phyloP scores from a whole-genome alignment of 2,888 invertebrate genomes.

The Scelioninae gen. 1 region DNA sequence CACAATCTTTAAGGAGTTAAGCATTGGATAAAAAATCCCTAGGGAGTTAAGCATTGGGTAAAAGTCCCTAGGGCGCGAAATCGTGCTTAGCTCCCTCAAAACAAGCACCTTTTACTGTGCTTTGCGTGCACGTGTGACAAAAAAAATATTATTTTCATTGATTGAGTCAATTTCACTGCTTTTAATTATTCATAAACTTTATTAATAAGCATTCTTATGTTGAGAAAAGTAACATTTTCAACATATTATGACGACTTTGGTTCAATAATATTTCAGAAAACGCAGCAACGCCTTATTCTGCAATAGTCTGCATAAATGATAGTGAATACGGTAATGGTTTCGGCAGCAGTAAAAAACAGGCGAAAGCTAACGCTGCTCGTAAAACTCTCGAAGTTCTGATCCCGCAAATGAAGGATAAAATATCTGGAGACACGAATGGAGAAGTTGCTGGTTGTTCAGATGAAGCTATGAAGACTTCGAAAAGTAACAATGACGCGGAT shows the following conservation, averaged over 20 bases:
- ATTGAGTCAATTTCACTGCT: neutral
- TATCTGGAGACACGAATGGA: constrained; percentile 87
- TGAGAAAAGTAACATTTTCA: neutral
- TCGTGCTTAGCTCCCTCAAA: too few relatives aligned
- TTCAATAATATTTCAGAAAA: constrained; percentile 87
- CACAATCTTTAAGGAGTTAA: too few relatives aligned
- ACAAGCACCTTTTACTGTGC: too few relatives aligned
- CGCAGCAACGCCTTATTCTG: constrained; percentile 96
- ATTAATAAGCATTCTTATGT: too few relatives aligned
- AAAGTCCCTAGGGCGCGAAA: too few relatives aligned
- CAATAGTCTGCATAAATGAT: constrained; percentile 95
- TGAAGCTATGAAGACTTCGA: constrained; percentile 81
- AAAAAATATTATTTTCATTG: neutral
- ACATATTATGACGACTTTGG: neutral
- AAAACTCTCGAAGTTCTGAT: constrained; percentile 95
- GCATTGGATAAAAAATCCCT: too few relatives aligned
- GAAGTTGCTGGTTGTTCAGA: constrained; percentile 84
- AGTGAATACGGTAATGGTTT: constrained; percentile 97
- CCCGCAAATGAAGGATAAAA: constrained; percentile 94
- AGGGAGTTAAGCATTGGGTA: too few relatives aligned
- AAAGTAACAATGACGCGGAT: constrained; percentile 82
- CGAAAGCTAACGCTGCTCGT: constrained; percentile 96
- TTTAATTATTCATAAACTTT: neutral
- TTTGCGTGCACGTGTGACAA: too few relatives aligned
- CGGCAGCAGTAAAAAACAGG: constrained; percentile 97